A percentile compares a stretch with the other conserved stretches of the same genome.
These are phyloP conservation scores for Morpho helenor DNA, from an alignment of 2,888 invertebrate species.

Conservation along the genomic window DNA sequence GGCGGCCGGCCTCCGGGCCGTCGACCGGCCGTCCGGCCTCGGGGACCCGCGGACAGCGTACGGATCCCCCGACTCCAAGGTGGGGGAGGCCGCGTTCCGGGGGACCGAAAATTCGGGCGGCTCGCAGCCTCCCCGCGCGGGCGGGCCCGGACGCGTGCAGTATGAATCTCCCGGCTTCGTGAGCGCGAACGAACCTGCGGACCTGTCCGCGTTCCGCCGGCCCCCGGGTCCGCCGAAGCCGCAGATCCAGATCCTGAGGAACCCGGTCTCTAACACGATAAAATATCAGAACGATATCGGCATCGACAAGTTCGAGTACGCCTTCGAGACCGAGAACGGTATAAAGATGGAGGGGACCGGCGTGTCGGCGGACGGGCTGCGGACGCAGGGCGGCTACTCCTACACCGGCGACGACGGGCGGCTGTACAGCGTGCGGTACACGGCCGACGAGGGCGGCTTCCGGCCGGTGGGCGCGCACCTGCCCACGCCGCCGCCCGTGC, in stretches of 20 bases:
- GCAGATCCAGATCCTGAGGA: slow-evolving; percentile 39
- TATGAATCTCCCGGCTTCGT: neutral
- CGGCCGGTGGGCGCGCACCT: slow-evolving; percentile 57
- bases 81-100: slow-evolving; percentile 64
- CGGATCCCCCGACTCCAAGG: slow-evolving; percentile 65
- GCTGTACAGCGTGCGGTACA: slow-evolving; percentile 59
- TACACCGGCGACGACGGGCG: slow-evolving; percentile 65
- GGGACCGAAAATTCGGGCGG: slow-evolving; percentile 22
- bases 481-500: slow-evolving; percentile 63
- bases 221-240: slow-evolving; percentile 3
- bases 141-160: slow-evolving; percentile 23
- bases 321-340: slow-evolving; percentile 63
- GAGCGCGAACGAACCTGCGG: slow-evolving; percentile 1
- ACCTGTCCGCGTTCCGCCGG: slow-evolving; percentile 15
- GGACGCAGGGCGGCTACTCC: slow-evolving; percentile 58
- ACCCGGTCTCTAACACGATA: slow-evolving; percentile 46
- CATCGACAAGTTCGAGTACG: slow-evolving; percentile 50
- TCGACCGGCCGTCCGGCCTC: slow-evolving; percentile 47
- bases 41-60: slow-evolving; percentile 56
- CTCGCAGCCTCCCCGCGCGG: slow-evolving; percentile 23
- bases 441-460: slow-evolving; percentile 59
- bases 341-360: slow-evolving; percentile 58
- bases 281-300: slow-evolving; percentile 52
- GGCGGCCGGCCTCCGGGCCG: slow-evolving; percentile 53
- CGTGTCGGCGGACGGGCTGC: slow-evolving; percentile 48